Conservation (phyloP, 2,113 vertebrate genomes). For the Salvator merianae region DNA sequence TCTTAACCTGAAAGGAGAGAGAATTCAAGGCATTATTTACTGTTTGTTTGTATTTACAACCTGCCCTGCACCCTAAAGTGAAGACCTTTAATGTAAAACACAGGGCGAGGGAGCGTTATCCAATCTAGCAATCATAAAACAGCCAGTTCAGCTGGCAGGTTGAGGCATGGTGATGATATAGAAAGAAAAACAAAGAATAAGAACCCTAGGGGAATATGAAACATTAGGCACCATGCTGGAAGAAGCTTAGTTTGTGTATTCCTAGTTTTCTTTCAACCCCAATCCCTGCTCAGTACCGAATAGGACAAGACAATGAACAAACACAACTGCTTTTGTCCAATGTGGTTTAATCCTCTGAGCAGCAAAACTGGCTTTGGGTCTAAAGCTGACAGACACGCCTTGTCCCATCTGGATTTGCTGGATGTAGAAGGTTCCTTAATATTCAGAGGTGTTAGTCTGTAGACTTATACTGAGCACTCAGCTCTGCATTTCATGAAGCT, state of each 20-base stretch:
- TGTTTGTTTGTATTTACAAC: too few species aligned
- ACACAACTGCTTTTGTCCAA: too few species aligned
- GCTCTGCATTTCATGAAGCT: not conserved
- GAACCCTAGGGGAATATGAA: not conserved
- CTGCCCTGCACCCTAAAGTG: too few species aligned
- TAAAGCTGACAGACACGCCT: not conserved
- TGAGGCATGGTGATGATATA: conserved; percentile 3
- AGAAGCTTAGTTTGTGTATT: too few species aligned
- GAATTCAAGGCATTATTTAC: conserved; percentile 25
- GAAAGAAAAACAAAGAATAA: conserved; percentile 26
- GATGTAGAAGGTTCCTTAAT: not conserved
- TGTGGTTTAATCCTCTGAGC: too few species aligned
- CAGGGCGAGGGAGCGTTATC: not conserved
- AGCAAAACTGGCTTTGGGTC: too few species aligned
- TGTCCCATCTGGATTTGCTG: too few species aligned
- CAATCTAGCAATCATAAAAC: conserved; percentile 34
- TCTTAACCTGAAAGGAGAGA: conserved; percentile 78
- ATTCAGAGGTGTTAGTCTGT: not conserved
- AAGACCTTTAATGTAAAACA: not conserved
- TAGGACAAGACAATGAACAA: too few species aligned
- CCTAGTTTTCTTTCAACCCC: too few species aligned
- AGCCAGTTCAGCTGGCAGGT: conserved; percentile 6
- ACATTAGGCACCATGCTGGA: not conserved
- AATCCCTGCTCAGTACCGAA: too few species aligned
- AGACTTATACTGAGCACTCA: not conserved